These are phyloP conservation scores for Drosophila anomelani DNA, from an alignment of 2,888 invertebrate species.

Conservation along the genomic window DNA sequence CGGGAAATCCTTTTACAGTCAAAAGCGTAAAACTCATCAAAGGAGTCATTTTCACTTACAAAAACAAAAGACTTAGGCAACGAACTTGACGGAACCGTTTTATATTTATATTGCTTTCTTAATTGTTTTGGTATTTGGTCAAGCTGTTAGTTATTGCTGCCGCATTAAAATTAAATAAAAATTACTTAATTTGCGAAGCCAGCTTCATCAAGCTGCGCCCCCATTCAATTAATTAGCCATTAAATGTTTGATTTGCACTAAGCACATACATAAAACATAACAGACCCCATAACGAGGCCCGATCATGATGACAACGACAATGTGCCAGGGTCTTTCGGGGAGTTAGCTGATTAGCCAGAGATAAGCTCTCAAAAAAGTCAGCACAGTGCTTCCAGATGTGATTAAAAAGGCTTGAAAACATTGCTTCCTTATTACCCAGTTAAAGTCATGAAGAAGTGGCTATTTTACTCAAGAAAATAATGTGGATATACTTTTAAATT, in stretches of 20 bases:
- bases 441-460: background rate
- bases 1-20: too few relatives aligned
- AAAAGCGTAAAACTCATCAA: too few relatives aligned
- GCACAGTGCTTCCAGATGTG: constrained; percentile 50
- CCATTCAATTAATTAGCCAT: constrained; percentile 48
- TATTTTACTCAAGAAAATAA: background rate
- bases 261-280: constrained; percentile 71
- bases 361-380: constrained; percentile 12
- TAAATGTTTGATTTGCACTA: constrained; percentile 64
- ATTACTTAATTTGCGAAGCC: background rate
- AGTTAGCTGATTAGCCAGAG: constrained; percentile 47
- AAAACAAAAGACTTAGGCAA: constrained; percentile 69
- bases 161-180: too few relatives aligned
- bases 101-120: too few relatives aligned
- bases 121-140: too few relatives aligned
- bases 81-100: constrained; percentile 46
- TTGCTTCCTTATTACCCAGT: background rate
- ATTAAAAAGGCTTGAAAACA: background rate
- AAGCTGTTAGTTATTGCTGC: too few relatives aligned
- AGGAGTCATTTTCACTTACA: too few relatives aligned
- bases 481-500: too few relatives aligned
- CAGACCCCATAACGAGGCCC: constrained; percentile 41
- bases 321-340: constrained; percentile 26
- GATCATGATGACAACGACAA: constrained; percentile 39
- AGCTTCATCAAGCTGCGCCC: constrained; percentile 51